phyloP scores from a whole-genome alignment of 2,113 vertebrate genomes.

The Chamaetylas fuelleborni region DNA sequence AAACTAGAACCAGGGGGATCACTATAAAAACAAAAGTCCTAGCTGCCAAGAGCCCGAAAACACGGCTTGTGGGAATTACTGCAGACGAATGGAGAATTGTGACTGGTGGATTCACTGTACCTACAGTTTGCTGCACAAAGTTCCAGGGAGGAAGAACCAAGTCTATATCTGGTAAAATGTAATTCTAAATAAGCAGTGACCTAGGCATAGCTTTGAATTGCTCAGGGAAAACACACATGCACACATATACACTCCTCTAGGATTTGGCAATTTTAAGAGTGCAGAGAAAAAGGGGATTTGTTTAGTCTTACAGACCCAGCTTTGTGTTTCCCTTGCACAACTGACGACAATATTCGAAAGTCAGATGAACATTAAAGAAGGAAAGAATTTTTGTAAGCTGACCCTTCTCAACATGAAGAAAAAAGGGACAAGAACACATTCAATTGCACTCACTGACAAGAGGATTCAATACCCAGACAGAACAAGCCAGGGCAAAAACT shows the following conservation, averaged over 20 bases:
- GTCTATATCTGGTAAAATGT: background rate
- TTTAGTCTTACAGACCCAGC: background rate
- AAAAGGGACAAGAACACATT: background rate
- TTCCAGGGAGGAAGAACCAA: background rate
- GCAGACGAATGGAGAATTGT: background rate
- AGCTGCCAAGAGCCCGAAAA: background rate
- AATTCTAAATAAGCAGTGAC: background rate
- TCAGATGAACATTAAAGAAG: background rate
- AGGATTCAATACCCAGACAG: background rate
- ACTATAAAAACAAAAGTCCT: background rate
- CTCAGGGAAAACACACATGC: background rate
- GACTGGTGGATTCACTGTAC: background rate
- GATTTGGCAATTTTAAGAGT: background rate
- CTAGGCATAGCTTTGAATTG: background rate
- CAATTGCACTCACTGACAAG: background rate
- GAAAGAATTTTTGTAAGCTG: background rate
- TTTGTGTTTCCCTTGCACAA: background rate
- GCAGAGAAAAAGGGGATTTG: background rate
- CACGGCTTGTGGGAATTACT: background rate
- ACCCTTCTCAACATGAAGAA: background rate
- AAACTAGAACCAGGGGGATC: background rate
- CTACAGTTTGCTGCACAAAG: background rate
- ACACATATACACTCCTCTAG: fast-evolving
- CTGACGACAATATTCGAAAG: background rate
- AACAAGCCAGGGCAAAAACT: background rate